phyloP scores from a whole-genome alignment of 2,113 vertebrate genomes.

The Sceloporus undulatus region DNA sequence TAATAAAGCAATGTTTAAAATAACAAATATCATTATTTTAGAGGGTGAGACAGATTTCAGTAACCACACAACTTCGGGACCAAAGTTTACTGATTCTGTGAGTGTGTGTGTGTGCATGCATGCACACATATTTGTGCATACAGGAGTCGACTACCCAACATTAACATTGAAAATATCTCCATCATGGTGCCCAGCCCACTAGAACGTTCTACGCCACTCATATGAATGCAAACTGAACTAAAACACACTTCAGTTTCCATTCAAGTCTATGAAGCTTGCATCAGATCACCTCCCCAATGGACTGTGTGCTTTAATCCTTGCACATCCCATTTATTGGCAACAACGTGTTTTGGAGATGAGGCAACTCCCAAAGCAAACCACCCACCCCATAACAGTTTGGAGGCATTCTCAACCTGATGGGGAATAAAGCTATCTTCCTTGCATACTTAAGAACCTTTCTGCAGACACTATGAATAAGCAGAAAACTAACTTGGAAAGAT shows the following conservation, averaged over 20 bases:
- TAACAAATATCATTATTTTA: not conserved
- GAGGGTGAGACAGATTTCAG: not conserved
- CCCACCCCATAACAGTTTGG: not conserved
- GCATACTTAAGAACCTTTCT: slow-evolving; percentile 61
- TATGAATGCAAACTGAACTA: not conserved
- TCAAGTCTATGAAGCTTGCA: not conserved
- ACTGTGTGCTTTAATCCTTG: not conserved
- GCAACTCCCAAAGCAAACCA: fast-evolving
- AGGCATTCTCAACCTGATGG: slow-evolving; percentile 31
- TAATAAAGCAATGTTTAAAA: not conserved
- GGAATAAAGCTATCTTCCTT: slow-evolving; percentile 42
- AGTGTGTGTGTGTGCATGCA: no score
- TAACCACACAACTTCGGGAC: not conserved
- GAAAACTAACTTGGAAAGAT: slow-evolving; percentile 78
- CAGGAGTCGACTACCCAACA: not conserved
- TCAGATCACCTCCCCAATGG: not conserved
- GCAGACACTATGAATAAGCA: slow-evolving; percentile 72
- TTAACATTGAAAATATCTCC: not conserved
- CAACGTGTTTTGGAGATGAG: not conserved
- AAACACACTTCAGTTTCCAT: not conserved
- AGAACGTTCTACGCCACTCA: not conserved
- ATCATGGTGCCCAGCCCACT: not conserved
- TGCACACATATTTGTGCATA: no score
- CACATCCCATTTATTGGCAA: slow-evolving; percentile 5
- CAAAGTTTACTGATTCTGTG: no score